Evolutionary conservation across 2,888 invertebrate genomes (phyloP), one percentile per base, ranked within the genome.

Genomic region (Hanleya hanleyi): DNA sequence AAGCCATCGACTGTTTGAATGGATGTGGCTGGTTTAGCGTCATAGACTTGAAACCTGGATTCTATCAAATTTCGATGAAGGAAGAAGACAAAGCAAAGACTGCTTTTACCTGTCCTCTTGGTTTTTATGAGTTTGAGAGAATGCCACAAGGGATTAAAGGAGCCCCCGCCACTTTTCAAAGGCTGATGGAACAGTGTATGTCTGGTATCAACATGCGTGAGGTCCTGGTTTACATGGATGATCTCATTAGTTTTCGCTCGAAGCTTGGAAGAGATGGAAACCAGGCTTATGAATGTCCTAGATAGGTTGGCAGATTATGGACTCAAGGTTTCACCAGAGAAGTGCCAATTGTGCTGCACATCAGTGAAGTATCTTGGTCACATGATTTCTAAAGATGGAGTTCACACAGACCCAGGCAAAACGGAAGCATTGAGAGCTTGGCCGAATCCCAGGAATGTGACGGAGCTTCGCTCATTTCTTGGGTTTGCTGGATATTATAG

Each of bases 161-260:
- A 47, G 67, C 67, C n/a, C 67, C 67, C 9, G 67, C 49, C 9
- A 67, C 67, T 15, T 67, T 67, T 47, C 67, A 67, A 47, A 38
- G 67, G 47, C 41, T 67, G 9, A 67, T 67, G 67, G 67, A 67
- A 32, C 32, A 47, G n/a, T 41, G 67, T 32, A 32, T 67, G 35
- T 29, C 9, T 41, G 47, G 67, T 18, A 35, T 67, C 12, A 67
- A 32, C 38, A 37, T 37, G 35, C 35, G 36, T 12, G 64, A 64
- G 36, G 64, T 64, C 33, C 18, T 64, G 12, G 61, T 71, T 66
- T 71, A 67, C 32, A 29, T 71, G 0, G 67, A 71, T 50, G 71
- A 71, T 33, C 26, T 71, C 18, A 61, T 71, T n/a, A n/a, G 38
- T 71, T 12, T 67, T 67, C 33, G 22, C 36, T 18, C n/a, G 15